Percentiles rank a stretch among this genome's conserved stretches.
Evolutionary conservation across 2,888 invertebrate species (phyloP).

Genomic region (Trachelus iudaicus): DNA sequence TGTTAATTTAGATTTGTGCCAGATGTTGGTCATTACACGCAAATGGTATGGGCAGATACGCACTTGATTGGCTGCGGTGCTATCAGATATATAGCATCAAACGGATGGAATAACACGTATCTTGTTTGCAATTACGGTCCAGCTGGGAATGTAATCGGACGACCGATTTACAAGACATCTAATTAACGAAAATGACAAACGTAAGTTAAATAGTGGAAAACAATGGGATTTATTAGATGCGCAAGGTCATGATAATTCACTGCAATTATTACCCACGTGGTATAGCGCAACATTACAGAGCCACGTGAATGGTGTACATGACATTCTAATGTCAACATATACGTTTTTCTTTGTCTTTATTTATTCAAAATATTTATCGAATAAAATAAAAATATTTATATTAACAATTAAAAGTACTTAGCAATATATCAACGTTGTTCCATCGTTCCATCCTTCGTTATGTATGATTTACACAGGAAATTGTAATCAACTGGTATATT

Average conservation of each 20-base stretch:
- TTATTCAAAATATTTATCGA: background rate
- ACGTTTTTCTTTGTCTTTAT: background rate
- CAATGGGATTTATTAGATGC: background rate
- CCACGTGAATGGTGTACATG: background rate
- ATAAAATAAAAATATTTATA: background rate
- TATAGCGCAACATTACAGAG: background rate
- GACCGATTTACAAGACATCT: constrained; percentile 48
- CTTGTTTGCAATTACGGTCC: constrained; percentile 66
- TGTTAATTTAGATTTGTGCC: background rate
- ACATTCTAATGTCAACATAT: background rate
- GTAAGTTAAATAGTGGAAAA: background rate
- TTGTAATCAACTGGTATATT: background rate
- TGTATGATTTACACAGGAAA: background rate
- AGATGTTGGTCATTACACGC: constrained; percentile 61
- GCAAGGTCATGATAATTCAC: background rate
- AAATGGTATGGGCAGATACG: constrained; percentile 68
- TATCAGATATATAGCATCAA: constrained; percentile 50
- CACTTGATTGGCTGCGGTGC: constrained; percentile 67
- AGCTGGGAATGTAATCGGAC: constrained; percentile 54
- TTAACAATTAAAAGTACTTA: too few species aligned
- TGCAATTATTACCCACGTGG: background rate
- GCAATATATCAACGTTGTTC: too few species aligned
- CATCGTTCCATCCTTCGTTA: background rate
- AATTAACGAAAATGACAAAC: background rate
- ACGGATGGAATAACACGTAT: constrained; percentile 41